Base-by-base conservation (phyloP, 2,888 invertebrate genomes). In the Drosophila robusta region DNA sequence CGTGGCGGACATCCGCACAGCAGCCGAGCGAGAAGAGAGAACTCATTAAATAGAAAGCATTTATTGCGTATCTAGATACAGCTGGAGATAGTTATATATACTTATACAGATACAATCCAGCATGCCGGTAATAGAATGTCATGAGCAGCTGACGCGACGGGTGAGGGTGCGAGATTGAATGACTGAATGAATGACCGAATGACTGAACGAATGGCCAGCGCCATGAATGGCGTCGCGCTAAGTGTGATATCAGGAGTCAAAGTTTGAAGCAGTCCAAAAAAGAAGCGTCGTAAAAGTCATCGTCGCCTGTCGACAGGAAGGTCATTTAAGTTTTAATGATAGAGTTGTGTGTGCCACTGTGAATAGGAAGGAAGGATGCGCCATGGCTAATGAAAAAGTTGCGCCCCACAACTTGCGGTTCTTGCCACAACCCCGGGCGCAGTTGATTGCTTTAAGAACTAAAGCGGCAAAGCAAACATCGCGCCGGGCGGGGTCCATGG, bases 251-350 rank as follows among this genome's bases (percentile, higher is more conserved):
- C 78, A 84, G 74, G 64, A 89, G 85, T 89, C 87, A 71, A 85
- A 87, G 78, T 81, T 82, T 68, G 67, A 78, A 70, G 78, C 64
- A 55, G 45, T 34, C 41, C 56, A 58, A 51, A 54, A 58, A 60
- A 49, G 60, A 45, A 64, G 52, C 67, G 56, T 56, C 85, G 68
- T 75, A 70, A 86, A 74, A 75, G 75, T 77, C 78, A 58, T 70
- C 79, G 39, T 14, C 62, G 50, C 32, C 57, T 66, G 64, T 64
- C 72, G 83, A 66, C 83, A 89, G 85, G 86, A 85, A 80, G 78
- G 86, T 86, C 86, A 86, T 86, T 86, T 82, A 86, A 86, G 89
- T 88, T 89, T 80, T 86, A 89, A 86, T 88, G 87, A 86, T 88
- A 75, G 80, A 88, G 88, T 82, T 87, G 78, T 63, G 45, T 16